A percentile compares a stretch with the other conserved stretches of the same genome.
These are phyloP conservation scores for Cryptotermes secundus DNA, from an alignment of 1,140 invertebrate genomes.

Conservation along the genomic window DNA sequence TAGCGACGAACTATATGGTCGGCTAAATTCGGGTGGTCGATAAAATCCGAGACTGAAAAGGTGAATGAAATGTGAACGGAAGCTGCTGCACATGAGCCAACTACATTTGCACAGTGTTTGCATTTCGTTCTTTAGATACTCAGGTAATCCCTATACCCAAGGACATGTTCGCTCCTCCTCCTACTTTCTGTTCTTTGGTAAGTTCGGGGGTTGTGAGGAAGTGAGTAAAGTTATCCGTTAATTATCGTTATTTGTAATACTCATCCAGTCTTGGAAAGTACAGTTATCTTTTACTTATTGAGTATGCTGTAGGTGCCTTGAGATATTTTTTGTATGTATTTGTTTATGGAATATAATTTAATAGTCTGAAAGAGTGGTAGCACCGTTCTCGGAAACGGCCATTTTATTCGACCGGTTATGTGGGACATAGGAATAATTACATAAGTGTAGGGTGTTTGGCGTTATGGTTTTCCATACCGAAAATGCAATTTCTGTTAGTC, in stretches of 20 bases:
- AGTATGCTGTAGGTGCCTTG: not conserved
- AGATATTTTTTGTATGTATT: not conserved
- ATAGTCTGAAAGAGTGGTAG: not conserved
- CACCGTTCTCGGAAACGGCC: constrained; percentile 23
- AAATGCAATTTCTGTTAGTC: too few relatives aligned
- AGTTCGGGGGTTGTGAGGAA: constrained; percentile 46
- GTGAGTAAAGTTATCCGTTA: constrained; percentile 36
- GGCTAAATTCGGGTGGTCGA: constrained; percentile 52
- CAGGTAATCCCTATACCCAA: constrained; percentile 64
- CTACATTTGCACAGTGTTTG: constrained; percentile 27
- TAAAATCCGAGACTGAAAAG: constrained; percentile 41
- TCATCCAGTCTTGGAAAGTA: constrained; percentile 4
- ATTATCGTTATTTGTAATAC: not conserved
- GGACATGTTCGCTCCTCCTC: constrained; percentile 59
- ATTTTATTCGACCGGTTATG: constrained; percentile 37
- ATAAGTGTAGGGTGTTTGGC: too few relatives aligned
- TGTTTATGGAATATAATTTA: not conserved
- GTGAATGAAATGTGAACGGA: constrained; percentile 33
- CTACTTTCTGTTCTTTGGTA: constrained; percentile 64
- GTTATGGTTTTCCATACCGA: too few relatives aligned
- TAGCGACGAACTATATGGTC: constrained; percentile 32
- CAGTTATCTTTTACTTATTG: not conserved
- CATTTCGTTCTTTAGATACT: constrained; percentile 53
- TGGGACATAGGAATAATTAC: not conserved
- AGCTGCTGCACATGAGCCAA: constrained; percentile 32